Evolutionary conservation across 2,797 vertebrate genomes (phyloP), one percentile per base, ranked within the genome.

Genomic region (Poeciliopsis turneri): DNA sequence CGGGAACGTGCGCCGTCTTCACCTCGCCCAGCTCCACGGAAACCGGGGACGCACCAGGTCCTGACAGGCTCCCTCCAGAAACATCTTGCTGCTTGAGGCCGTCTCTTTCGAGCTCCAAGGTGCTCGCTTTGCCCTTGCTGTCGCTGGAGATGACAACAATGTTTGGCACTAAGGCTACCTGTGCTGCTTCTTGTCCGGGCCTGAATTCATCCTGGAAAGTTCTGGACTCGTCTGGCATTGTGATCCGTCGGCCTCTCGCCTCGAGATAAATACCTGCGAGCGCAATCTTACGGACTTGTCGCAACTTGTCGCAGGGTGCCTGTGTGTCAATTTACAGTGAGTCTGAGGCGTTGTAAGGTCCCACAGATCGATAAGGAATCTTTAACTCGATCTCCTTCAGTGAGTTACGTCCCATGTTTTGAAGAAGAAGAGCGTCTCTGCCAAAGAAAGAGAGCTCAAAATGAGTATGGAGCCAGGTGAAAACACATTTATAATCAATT

Each of bases 1-100:
- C 76, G 0, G 83, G 73, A 2, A 28, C 78, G 8, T 51, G 86
- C 1, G 36, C 55, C 0, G 77, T 82, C 53, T 84, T 92, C 15
- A 82, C 93, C 43, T 89, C 86, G 10, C 93, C 94, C 16, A 93
- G 78, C 76, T 94, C 88, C 0, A 89, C 86, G 0, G 77, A 72
- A n/a, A 72, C 33, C 47, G 79, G 84, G 1, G 78, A 73, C 4
- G 51, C 78, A 13, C 61, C 2, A 28, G 43, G 64, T 23, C 30
- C 83, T 4, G 82, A 28, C 5, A 61, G 3, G 18, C 25, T 77
- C 49, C 39, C 28, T 0, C 11, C 20, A 0, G 69, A 12, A 1
- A 45, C 46, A 33, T 66, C 39, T 5, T 61, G 1, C 18, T 2
- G 15, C n/a, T 74, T 51, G 68, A 13, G 30, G 2, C 0, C 0